These are phyloP conservation scores for Cynoglossus semilaevis DNA, from an alignment of 2,113 vertebrate species.

Conservation along the genomic window DNA sequence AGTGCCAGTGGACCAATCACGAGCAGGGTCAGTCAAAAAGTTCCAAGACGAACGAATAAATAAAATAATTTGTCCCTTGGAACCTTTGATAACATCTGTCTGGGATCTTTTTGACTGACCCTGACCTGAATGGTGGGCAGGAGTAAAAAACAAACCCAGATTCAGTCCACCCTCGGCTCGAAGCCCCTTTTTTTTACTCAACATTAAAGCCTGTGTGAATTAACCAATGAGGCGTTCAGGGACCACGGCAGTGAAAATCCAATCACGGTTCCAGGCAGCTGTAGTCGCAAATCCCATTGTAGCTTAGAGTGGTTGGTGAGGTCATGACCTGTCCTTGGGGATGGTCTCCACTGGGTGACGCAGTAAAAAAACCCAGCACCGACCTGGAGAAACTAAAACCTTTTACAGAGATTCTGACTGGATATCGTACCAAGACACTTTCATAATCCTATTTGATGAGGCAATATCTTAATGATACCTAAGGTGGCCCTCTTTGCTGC, in stretches of 20 bases:
- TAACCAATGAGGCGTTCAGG: slow-evolving; percentile 28
- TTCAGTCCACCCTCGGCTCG: too few species aligned
- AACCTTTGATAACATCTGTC: too few species aligned
- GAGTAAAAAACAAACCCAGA: too few species aligned
- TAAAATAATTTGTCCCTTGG: too few species aligned
- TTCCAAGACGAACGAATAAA: too few species aligned
- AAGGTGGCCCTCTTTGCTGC: slow-evolving; percentile 50
- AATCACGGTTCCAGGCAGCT: slow-evolving; percentile 50
- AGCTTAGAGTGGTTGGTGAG: slow-evolving; percentile 47
- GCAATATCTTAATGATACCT: slow-evolving; percentile 78
- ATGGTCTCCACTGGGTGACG: slow-evolving; percentile 47
- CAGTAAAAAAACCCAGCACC: slow-evolving; percentile 49
- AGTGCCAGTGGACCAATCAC: too few species aligned
- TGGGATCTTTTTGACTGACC: too few species aligned
- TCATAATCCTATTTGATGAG: slow-evolving; percentile 76
- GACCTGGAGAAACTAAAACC: slow-evolving; percentile 71
- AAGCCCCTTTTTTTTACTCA: too few species aligned
- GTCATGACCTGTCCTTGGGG: slow-evolving; percentile 67
- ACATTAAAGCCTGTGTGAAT: too few species aligned
- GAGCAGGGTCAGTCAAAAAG: too few species aligned
- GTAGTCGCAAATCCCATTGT: slow-evolving; percentile 67
- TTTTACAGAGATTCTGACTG: slow-evolving; percentile 57
- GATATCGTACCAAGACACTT: slow-evolving; percentile 10
- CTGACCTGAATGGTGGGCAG: too few species aligned
- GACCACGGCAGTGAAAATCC: slow-evolving; percentile 49